Evolutionary conservation across 2,797 vertebrate species (phyloP).

Genomic region (Channa striata): DNA sequence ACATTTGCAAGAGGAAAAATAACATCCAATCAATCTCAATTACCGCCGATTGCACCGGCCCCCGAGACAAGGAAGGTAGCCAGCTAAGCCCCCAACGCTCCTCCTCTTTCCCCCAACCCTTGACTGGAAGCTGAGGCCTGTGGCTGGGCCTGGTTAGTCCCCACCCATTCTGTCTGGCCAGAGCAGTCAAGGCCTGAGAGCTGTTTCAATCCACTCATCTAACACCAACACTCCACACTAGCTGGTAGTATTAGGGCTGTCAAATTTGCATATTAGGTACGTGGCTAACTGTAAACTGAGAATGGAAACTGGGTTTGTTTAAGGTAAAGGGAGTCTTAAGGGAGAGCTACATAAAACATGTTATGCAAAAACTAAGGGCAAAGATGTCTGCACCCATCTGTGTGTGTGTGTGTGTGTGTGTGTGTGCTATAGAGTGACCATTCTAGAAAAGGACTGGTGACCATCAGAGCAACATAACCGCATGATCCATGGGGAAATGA

Average conservation of each 20-base stretch:
- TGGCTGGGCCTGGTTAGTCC: constrained; percentile 71
- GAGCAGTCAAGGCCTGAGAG: constrained; percentile 56
- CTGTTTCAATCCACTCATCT: constrained; percentile 73
- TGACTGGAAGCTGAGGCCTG: constrained; percentile 82
- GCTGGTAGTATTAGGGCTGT: constrained; percentile 37
- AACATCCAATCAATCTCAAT: constrained; percentile 99
- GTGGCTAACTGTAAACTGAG: constrained; percentile 40
- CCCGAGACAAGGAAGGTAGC: constrained; percentile 90
- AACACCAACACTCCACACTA: constrained; percentile 54
- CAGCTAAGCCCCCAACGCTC: constrained; percentile 83
- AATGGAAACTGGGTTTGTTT: constrained; percentile 27
- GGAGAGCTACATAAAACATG: constrained; percentile 35
- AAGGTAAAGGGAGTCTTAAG: constrained; percentile 19
- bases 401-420: constrained; percentile 33
- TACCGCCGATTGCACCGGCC: constrained; percentile 92
- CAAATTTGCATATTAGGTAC: constrained; percentile 38
- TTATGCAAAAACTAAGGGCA: constrained; percentile 37
- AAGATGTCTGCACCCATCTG: constrained; percentile 61
- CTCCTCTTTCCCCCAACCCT: constrained; percentile 81
- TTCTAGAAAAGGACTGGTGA: constrained; percentile 42
- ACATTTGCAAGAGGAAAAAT: constrained; percentile 99
- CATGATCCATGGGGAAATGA: constrained; percentile 38
- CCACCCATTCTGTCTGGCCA: constrained; percentile 78
- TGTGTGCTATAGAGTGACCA: constrained; percentile 17
- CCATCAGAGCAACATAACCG: constrained; percentile 60